Conservation (phyloP, 2,888 invertebrate species). For the Cryptocheilus praepositus region DNA sequence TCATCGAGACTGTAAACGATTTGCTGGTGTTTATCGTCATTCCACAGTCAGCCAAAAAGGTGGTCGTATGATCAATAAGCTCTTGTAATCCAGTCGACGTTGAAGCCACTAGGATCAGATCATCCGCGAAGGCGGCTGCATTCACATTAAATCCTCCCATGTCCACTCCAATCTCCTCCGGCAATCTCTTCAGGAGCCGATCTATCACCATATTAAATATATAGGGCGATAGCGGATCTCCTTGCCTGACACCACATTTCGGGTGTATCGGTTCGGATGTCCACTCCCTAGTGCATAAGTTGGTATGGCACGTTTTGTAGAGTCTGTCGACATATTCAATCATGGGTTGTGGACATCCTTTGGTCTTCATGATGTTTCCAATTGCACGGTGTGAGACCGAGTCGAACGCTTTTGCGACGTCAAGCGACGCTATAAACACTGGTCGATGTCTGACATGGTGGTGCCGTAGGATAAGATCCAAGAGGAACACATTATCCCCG, state of each 20-base stretch:
- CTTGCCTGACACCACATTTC: neutral
- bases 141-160: conserved; percentile 9
- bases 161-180: conserved; percentile 16
- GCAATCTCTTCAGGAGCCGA: neutral
- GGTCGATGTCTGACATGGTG: too few species aligned
- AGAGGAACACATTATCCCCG: too few species aligned
- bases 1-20: conserved; percentile 29
- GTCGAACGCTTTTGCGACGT: neutral
- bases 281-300: neutral
- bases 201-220: conserved; percentile 5
- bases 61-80: too few species aligned
- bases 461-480: too few species aligned
- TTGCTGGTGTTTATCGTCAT: conserved; percentile 26
- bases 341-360: neutral
- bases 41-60: too few species aligned
- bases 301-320: neutral
- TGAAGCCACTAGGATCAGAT: conserved; percentile 29
- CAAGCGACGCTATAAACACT: neutral
- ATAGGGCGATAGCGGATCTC: neutral
- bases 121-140: conserved; percentile 41
- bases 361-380: neutral
- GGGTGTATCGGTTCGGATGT: neutral
- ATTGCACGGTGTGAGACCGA: neutral
- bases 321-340: neutral
- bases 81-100: conserved; percentile 31